Evolutionary conservation across 2,888 invertebrate genomes (phyloP), one percentile per base, ranked within the genome.

Genomic region (Laspeyria flexula): DNA sequence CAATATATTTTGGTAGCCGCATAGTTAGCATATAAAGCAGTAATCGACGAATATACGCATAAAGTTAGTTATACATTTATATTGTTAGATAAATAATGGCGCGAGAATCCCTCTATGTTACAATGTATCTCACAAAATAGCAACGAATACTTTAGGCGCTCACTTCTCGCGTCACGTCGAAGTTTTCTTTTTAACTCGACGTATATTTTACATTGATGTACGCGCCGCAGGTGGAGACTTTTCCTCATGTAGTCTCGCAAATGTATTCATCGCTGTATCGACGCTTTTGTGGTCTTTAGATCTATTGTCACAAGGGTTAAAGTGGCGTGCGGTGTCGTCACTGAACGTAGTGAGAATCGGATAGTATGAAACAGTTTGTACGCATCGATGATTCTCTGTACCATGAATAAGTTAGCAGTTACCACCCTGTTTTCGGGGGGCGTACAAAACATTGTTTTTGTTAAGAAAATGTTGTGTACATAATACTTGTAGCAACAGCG

Each of bases 371-470:
- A 71, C 77, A 71, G 75, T 74, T 71, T 74, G 75, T 77, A 68
- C 59, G 65, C 59, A 75, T 71, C 75, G 74, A 78, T 73, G 77
- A 73, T 73, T 75, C 70, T 67, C 67, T 58, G 71, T 55, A 69
- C 64, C 57, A 76, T 79, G 78, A 80, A 80, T 80, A 79, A 80
- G 71, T 79, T 71, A 79, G 60, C 63, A 73, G 73, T 67, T 62
- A 60, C 68, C 64, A 65, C 66, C 71, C 71, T 65, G 66, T 65
- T 67, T 60, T 54, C 41, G 55, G 64, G 59, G 67, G 51, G 41
- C 49, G 49, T 34, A 13, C 46, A 49, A 66, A 74, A 64, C 67
- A 75, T 67, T 65, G 71, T 70, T 70, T 73, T 63, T 58, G 57
- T 60, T 47, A 59, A 71, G 64, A 71, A 68, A 65, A 55, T 55